phyloP scores from a whole-genome alignment of 2,113 vertebrate species.

The Terrapene triunguis region DNA sequence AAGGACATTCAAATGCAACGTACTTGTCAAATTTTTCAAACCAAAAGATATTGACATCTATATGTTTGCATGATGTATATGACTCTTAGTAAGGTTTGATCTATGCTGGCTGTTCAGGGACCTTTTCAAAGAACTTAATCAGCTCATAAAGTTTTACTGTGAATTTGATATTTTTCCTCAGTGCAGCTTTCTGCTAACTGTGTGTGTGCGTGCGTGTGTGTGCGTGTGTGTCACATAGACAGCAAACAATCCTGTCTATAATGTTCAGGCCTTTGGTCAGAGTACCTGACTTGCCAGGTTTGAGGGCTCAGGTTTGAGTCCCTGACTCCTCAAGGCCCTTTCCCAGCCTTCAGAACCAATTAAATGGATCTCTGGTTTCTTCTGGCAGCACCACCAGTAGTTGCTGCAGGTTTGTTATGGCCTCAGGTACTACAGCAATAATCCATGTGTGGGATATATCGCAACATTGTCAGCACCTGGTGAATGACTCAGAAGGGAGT shows the following conservation, averaged over 20 bases:
- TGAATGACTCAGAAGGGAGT: neutral
- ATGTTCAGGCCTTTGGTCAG: neutral
- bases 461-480: neutral
- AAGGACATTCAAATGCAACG: neutral
- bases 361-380: rapidly evolving
- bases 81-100: neutral
- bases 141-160: neutral
- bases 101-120: neutral
- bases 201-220: too few species aligned
- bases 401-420: neutral
- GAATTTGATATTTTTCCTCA: neutral
- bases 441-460: neutral
- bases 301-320: neutral
- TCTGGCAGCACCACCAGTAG: neutral
- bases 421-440: neutral
- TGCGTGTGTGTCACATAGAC: neutral
- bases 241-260: neutral
- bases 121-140: neutral
- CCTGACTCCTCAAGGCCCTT: neutral
- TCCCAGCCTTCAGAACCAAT: neutral
- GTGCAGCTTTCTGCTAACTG: neutral
- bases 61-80: neutral
- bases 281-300: neutral
- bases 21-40: neutral
- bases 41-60: neutral